phyloP scores from a whole-genome alignment of 2,113 vertebrate species.

The Oryzias woworae region DNA sequence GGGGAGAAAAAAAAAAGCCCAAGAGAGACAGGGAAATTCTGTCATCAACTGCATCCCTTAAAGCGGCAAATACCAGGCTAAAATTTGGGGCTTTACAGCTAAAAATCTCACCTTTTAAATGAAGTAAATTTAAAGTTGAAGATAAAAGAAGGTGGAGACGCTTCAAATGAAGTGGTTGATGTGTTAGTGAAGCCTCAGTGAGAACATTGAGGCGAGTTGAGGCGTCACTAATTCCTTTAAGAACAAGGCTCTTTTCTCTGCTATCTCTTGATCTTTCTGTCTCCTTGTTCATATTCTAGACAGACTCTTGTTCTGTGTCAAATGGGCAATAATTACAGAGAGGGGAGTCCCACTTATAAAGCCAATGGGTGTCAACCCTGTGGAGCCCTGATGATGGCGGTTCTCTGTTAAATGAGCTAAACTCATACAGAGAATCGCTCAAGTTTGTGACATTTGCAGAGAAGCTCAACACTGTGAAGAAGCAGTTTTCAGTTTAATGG shows the following conservation, averaged over 20 bases:
- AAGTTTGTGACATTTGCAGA: not conserved
- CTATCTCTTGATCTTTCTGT: constrained; percentile 42
- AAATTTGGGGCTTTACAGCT: constrained; percentile 23
- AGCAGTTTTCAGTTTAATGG: not conserved
- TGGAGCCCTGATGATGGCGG: constrained; percentile 10
- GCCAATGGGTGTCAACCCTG: constrained; percentile 16
- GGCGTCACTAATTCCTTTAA: constrained; percentile 47
- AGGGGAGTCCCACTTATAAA: constrained; percentile 22
- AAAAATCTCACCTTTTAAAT: constrained; percentile 26
- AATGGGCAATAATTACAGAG: constrained; percentile 50
- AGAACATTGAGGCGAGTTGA: constrained; percentile 41
- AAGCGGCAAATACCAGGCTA: constrained; percentile 13
- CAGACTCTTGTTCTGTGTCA: constrained; percentile 35
- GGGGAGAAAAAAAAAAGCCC: constrained; percentile 21
- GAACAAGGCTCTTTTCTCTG: constrained; percentile 11
- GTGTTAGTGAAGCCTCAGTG: constrained; percentile 19
- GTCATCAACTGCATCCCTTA: constrained; percentile 26
- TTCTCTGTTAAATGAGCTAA: not conserved
- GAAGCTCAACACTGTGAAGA: not conserved
- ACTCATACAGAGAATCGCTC: not conserved
- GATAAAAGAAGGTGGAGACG: constrained; percentile 26
- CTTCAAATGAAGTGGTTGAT: constrained; percentile 49
- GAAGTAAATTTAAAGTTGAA: constrained; percentile 30
- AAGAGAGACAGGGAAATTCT: constrained; percentile 14
- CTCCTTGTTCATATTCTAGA: constrained; percentile 54